phyloP scores from a whole-genome alignment of 2,888 invertebrate genomes.

The Synergus laeviventris region DNA sequence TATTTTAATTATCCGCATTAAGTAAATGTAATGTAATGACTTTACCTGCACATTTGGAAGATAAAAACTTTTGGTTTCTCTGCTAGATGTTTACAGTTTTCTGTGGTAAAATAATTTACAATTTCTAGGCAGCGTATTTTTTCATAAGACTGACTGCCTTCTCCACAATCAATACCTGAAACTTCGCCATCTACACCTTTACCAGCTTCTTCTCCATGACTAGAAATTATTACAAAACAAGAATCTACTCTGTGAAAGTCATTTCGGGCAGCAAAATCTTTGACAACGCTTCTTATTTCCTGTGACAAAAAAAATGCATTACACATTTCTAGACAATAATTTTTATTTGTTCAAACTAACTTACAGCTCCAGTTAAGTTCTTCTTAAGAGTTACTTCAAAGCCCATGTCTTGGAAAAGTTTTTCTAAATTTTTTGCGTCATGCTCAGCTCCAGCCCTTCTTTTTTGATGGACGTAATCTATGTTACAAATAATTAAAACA shows the following conservation, averaged over 20 bases:
- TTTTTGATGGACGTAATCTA: constrained; percentile 51
- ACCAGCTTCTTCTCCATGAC: constrained; percentile 65
- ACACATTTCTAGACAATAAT: not conserved
- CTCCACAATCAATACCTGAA: constrained; percentile 59
- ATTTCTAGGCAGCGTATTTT: constrained; percentile 64
- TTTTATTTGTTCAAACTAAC: constrained; percentile 1
- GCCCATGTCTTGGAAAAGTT: constrained; percentile 70
- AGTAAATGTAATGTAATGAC: too few relatives aligned
- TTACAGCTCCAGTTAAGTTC: constrained; percentile 66
- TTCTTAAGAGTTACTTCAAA: constrained; percentile 59
- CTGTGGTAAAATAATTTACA: constrained; percentile 74
- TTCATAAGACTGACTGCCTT: constrained; percentile 43
- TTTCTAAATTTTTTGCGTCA: constrained; percentile 65
- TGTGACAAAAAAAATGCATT: constrained; percentile 52
- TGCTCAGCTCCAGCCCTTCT: constrained; percentile 59
- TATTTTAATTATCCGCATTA: too few relatives aligned
- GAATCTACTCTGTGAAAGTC: constrained; percentile 66
- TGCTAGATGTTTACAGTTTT: constrained; percentile 75
- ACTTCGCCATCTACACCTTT: constrained; percentile 62
- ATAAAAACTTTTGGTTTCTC: constrained; percentile 81
- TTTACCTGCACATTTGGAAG: constrained; percentile 78
- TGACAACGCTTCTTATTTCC: constrained; percentile 60
- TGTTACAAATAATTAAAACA: constrained; percentile 70
- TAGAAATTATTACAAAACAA: constrained; percentile 69
- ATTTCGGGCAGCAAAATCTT: constrained; percentile 60